Conservation (phyloP, 1,140 invertebrate species). For the Leptinotarsa defecta region DNA sequence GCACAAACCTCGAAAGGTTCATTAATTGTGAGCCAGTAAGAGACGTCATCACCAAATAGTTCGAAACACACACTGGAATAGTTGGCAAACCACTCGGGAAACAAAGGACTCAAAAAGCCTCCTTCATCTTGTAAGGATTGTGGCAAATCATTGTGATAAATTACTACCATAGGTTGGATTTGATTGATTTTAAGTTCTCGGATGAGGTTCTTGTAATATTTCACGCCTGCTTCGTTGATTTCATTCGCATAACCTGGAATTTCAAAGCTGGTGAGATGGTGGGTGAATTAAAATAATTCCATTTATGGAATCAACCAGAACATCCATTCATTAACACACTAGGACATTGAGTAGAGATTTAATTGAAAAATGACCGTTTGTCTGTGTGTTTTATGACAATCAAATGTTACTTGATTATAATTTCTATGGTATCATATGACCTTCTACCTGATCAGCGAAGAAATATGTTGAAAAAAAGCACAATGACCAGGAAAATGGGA, state of each 20-base stretch:
- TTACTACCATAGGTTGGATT: constrained; percentile 66
- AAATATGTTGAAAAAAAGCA: too few relatives aligned
- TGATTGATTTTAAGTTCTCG: constrained; percentile 39
- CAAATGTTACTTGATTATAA: too few relatives aligned
- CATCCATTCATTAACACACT: too few relatives aligned
- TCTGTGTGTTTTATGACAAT: too few relatives aligned
- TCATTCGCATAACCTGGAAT: neutral
- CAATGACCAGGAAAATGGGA: too few relatives aligned
- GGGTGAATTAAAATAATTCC: neutral
- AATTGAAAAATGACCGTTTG: too few relatives aligned
- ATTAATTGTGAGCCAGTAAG: constrained; percentile 56
- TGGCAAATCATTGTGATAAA: constrained; percentile 60
- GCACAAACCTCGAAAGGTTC: constrained; percentile 51
- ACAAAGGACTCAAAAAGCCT: constrained; percentile 66
- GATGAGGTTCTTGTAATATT: constrained; percentile 17
- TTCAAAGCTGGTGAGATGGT: too few relatives aligned
- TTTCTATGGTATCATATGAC: too few relatives aligned
- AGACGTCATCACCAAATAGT: constrained; percentile 35
- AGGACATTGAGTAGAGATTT: too few relatives aligned
- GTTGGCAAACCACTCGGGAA: constrained; percentile 62
- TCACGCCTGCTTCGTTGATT: constrained; percentile 11
- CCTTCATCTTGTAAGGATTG: constrained; percentile 65
- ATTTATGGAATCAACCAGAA: too few relatives aligned
- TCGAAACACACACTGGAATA: constrained; percentile 44
- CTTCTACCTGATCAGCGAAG: too few relatives aligned